Conservation (phyloP, 2,888 invertebrate species). For the Tenthredo livida region DNA sequence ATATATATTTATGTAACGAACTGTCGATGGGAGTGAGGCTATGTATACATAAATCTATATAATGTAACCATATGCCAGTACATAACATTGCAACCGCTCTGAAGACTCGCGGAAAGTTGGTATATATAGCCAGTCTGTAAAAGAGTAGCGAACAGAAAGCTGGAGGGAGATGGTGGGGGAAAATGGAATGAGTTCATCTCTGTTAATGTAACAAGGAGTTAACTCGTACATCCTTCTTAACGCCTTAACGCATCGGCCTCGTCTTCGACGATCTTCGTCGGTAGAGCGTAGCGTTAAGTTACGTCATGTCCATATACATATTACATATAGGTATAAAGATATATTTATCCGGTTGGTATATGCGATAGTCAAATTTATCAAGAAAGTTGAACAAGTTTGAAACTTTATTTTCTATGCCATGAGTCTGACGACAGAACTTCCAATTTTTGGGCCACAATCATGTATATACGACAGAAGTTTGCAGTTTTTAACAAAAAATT, state of each 20-base stretch:
- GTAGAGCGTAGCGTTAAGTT: not conserved
- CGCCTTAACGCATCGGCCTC: slow-evolving; percentile 57
- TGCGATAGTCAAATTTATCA: not conserved
- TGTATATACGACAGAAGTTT: not conserved
- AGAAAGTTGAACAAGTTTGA: not conserved
- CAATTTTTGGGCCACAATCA: not conserved
- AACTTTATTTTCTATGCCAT: not conserved
- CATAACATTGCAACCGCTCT: not conserved
- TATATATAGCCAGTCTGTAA: slow-evolving; percentile 58
- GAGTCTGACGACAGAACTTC: not conserved
- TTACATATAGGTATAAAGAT: not conserved
- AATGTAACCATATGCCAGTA: not conserved
- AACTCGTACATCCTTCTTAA: slow-evolving; percentile 78
- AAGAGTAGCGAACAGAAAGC: slow-evolving; percentile 53
- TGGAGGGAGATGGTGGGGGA: slow-evolving; percentile 43
- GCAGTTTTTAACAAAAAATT: not conserved
- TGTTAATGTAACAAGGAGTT: slow-evolving; percentile 74
- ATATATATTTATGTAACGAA: not conserved
- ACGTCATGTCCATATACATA: not conserved
- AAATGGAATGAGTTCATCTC: slow-evolving; percentile 75
- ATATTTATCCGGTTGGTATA: not conserved
- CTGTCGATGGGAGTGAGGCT: not conserved
- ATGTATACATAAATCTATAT: not conserved
- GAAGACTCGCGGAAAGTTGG: not conserved
- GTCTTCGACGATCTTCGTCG: not conserved